phyloP scores from a whole-genome alignment of 2,113 vertebrate species.

The Odontesthes bonariensis region DNA sequence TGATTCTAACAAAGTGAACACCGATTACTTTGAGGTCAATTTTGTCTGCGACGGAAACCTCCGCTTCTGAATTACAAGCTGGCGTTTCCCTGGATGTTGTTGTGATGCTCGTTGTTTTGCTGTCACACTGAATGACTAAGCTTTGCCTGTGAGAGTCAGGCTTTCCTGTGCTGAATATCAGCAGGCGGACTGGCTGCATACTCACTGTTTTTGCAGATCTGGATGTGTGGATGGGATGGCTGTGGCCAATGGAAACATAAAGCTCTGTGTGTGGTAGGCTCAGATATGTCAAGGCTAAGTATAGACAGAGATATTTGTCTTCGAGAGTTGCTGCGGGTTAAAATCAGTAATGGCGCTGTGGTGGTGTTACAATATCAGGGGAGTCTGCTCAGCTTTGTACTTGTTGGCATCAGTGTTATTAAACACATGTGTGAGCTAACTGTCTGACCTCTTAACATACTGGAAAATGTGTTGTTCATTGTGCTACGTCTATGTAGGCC shows the following conservation, averaged over 20 bases:
- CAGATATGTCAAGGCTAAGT: conserved; percentile 67
- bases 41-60: accelerated
- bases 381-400: conserved; percentile 47
- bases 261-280: conserved; percentile 75
- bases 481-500: background rate
- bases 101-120: conserved; percentile 19
- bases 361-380: conserved; percentile 42
- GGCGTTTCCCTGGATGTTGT: background rate
- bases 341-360: conserved; percentile 55
- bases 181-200: conserved; percentile 20
- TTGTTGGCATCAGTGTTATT: conserved; percentile 34
- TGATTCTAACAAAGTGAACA: background rate
- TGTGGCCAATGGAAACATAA: conserved; percentile 67
- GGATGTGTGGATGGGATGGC: conserved; percentile 44
- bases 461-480: conserved; percentile 13
- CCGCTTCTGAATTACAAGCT: background rate
- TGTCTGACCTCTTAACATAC: conserved; percentile 28
- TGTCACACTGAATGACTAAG: conserved; percentile 10
- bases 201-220: conserved; percentile 49
- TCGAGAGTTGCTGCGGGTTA: conserved; percentile 38
- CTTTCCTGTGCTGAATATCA: conserved; percentile 44
- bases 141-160: conserved; percentile 15
- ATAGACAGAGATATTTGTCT: conserved; percentile 62
- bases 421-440: conserved; percentile 36
- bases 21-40: background rate